A percentile compares a stretch with the other conserved stretches of the same genome.
phyloP scores from a whole-genome alignment of 2,113 vertebrate genomes.

The Epinephelus fuscoguttatus region DNA sequence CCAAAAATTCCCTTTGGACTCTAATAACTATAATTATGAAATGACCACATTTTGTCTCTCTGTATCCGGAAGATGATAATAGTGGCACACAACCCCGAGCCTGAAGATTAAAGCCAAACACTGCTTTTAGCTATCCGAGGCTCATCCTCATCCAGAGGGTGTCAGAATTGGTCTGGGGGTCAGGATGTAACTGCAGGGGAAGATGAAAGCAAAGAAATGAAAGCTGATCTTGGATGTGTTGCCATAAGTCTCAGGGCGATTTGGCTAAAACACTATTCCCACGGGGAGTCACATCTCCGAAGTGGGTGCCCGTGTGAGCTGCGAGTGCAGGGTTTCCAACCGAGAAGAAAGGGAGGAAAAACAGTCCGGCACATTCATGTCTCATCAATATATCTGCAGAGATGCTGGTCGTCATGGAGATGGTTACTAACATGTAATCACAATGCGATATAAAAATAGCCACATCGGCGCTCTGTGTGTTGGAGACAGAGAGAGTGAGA shows the following conservation, averaged over 20 bases:
- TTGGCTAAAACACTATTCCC: constrained; percentile 15
- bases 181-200: constrained; percentile 29
- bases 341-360: constrained; percentile 20
- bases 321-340: background rate
- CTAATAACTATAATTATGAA: background rate
- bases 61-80: constrained; percentile 8
- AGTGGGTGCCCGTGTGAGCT: background rate
- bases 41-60: background rate
- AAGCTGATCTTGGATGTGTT: constrained; percentile 44
- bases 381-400: constrained; percentile 58
- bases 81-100: constrained; percentile 26
- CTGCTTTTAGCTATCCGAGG: constrained; percentile 4
- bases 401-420: constrained; percentile 69
- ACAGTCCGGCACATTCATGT: constrained; percentile 25
- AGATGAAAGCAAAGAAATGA: constrained; percentile 65
- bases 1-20: background rate
- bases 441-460: constrained; percentile 64
- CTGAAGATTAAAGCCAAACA: constrained; percentile 52
- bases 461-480: constrained; percentile 1
- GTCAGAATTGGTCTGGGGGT: constrained; percentile 13
- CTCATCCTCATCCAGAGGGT: constrained; percentile 4
- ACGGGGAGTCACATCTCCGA: background rate
- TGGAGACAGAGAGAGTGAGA: constrained; percentile 16
- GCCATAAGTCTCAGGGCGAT: constrained; percentile 11
- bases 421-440: constrained; percentile 66